These are phyloP conservation scores for Temnothorax nylanderi DNA, from an alignment of 1,140 invertebrate genomes.

Conservation along the genomic window DNA sequence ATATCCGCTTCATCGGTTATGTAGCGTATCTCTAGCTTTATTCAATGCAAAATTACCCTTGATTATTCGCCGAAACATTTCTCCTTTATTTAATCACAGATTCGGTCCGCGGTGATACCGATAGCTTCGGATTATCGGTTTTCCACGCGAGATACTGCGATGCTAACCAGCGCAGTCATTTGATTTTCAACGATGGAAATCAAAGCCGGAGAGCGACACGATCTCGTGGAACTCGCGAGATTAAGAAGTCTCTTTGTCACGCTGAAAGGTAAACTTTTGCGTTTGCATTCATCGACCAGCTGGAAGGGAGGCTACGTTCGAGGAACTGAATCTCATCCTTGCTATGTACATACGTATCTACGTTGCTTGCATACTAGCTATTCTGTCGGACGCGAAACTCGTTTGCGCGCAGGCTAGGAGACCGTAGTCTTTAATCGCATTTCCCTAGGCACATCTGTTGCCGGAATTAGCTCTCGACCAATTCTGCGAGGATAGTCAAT, in stretches of 20 bases:
- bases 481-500: conserved; percentile 46
- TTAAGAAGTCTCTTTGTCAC: conserved; percentile 1
- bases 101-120: not conserved
- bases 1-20: not conserved
- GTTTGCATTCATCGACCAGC: not conserved
- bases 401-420: conserved; percentile 34
- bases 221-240: not conserved
- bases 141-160: not conserved
- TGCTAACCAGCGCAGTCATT: not conserved
- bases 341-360: not conserved
- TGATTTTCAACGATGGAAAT: conserved; percentile 4
- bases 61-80: conserved; percentile 1
- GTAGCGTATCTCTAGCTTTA: not conserved
- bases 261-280: not conserved
- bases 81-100: not conserved
- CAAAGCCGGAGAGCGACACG: not conserved
- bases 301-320: not conserved
- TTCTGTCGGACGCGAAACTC: conserved; percentile 8
- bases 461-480: conserved; percentile 39
- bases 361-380: conserved; percentile 1
- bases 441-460: conserved; percentile 30
- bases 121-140: not conserved
- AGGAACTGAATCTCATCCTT: not conserved
- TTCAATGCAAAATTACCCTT: not conserved
- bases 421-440: conserved; percentile 49